phyloP scores from a whole-genome alignment of 1,140 invertebrate genomes.

The Drosophila eugracilis region DNA sequence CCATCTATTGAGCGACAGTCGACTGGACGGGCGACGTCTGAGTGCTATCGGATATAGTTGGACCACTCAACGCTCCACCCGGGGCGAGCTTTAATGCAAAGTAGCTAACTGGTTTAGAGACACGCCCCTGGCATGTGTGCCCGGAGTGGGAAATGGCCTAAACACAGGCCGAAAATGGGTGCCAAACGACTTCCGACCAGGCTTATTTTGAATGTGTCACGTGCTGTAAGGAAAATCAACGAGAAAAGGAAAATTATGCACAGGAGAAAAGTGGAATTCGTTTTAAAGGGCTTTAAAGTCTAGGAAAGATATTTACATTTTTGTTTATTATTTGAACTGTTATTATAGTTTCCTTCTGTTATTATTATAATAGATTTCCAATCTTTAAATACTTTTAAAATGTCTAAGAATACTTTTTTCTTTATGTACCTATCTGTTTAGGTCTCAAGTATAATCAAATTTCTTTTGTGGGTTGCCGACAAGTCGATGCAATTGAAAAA shows the following conservation, averaged over 20 bases:
- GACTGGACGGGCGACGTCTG: conserved; percentile 24
- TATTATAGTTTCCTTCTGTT: no score
- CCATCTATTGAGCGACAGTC: conserved; percentile 12
- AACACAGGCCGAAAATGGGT: conserved; percentile 29
- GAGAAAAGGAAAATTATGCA: conserved; percentile 16
- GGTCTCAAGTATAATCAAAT: conserved; percentile 33
- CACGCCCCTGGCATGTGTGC: conserved; percentile 10
- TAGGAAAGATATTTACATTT: no score
- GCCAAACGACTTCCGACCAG: conserved; percentile 44
- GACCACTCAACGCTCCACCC: conserved; percentile 15
- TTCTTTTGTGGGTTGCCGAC: conserved; percentile 26
- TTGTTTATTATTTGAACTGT: not conserved
- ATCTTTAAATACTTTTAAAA: not conserved
- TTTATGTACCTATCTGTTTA: not conserved
- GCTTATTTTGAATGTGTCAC: conserved; percentile 43
- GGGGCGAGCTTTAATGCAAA: conserved; percentile 48
- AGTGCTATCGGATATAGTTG: conserved; percentile 16
- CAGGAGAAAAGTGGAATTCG: conserved; percentile 1
- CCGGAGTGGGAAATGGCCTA: conserved; percentile 2
- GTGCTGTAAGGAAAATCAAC: conserved; percentile 42
- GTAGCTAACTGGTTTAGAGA: conserved; percentile 47
- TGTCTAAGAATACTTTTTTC: not conserved
- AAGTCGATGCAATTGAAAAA: conserved; percentile 65
- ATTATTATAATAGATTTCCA: no score
- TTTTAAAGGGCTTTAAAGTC: not conserved